Conservation (phyloP, 2,113 vertebrate species). For the Aplodontia rufa region DNA sequence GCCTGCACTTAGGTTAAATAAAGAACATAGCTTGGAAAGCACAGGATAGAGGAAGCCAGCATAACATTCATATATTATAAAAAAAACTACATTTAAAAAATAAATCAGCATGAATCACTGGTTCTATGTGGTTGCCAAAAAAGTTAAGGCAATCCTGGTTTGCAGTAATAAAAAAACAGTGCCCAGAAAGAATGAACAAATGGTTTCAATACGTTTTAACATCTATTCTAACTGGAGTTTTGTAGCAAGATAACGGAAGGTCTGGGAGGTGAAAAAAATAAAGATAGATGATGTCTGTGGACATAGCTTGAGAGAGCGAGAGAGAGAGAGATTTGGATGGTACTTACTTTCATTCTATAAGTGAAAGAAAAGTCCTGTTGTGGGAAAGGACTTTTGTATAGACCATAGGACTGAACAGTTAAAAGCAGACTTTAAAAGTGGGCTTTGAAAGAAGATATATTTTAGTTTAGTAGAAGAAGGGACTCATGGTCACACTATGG, state of each 20-base stretch:
- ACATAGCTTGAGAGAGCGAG: neutral
- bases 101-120: slow-evolving; percentile 53
- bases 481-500: neutral
- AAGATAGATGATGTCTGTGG: neutral
- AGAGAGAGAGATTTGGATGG: neutral
- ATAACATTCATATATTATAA: neutral
- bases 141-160: neutral
- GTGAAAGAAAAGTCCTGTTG: neutral
- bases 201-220: neutral
- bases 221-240: neutral
- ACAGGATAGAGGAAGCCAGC: slow-evolving; percentile 13
- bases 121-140: slow-evolving; percentile 6
- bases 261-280: neutral
- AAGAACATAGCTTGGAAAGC: slow-evolving; percentile 7
- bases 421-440: neutral
- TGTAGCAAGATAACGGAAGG: neutral
- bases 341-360: neutral
- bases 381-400: neutral
- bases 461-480: neutral
- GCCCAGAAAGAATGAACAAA: slow-evolving; percentile 14
- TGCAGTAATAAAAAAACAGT: neutral
- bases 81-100: slow-evolving; percentile 44
- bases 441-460: neutral
- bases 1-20: neutral
- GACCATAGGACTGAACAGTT: neutral